Base-by-base conservation (phyloP, 2,113 vertebrate species). In the Scatophagus argus region DNA sequence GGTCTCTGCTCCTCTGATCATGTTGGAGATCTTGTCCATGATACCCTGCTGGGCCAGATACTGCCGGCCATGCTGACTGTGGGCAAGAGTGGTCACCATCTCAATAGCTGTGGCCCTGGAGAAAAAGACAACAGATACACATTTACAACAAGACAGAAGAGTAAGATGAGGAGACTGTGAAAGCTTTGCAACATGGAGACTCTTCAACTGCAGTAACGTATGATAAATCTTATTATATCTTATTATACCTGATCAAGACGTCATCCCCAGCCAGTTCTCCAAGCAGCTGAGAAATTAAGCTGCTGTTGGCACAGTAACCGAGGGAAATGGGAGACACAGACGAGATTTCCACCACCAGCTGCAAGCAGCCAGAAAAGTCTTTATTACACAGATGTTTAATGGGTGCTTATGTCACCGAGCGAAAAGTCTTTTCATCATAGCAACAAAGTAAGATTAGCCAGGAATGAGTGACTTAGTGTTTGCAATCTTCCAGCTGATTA, bases 161-260 rank as follows among this genome's bases (percentile, higher is more conserved):
- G 1, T 25, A 44, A 68, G n/a, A n/a, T n/a, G n/a, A n/a, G n/a
- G n/a, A 71, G 9, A 9, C 19, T 7, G 5, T 16, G 13, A 6
- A 52, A 21, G 47, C 32, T 11, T 49, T 10, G 8, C 27, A 21
- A 34, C 13, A 17, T 9, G 25, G 59, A 19, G 25, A 23, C 27
- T 1, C 16, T 34, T 11, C 11, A 34, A 32, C 25, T 58, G 2
- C 41, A 55, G 31, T 19, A 60, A 14, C 23, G 41, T 38, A 9
- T n/a, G 16, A 65, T 65, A 32, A 8, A 58, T 36, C 0, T 8
- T 23, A 39, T 88, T 84, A n/a, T n/a, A n/a, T n/a, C n/a, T n/a
- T n/a, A n/a, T n/a, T n/a, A n/a, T n/a, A 99, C 98, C 97, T 96
- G 93, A 98, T 93, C 25, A 99, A 94, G 3, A 99, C 77, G 56